Conservation (phyloP, 2,113 vertebrate species). For the Callipepla californica region DNA sequence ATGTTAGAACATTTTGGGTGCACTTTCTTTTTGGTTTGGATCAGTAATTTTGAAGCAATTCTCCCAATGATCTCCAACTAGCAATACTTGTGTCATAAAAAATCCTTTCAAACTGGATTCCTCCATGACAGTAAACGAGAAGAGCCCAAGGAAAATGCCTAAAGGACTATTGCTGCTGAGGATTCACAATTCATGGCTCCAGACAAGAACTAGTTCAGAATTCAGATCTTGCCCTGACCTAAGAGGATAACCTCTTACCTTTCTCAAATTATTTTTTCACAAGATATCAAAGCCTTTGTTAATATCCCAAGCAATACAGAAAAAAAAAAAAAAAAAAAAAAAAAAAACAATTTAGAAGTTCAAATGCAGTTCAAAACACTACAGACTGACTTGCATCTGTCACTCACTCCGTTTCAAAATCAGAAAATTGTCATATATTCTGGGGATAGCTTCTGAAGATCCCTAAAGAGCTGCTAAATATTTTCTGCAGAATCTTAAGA, state of each 20-base stretch:
- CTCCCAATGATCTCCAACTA: not conserved
- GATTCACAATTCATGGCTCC: not conserved
- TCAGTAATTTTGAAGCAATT: not conserved
- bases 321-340: not conserved
- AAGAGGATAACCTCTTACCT: not conserved
- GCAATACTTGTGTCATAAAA: not conserved
- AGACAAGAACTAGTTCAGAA: not conserved
- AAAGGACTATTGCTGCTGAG: not conserved
- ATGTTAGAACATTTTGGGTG: not conserved
- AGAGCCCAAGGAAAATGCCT: not conserved
- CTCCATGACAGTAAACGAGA: not conserved
- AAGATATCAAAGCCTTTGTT: not conserved
- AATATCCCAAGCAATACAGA: not conserved
- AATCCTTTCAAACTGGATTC: not conserved
- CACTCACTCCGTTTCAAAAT: not conserved
- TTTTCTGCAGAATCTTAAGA: not conserved
- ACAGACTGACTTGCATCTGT: not conserved
- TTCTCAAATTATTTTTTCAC: not conserved
- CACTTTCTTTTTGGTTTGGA: not conserved
- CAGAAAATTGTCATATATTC: not conserved
- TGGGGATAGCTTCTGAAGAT: not conserved
- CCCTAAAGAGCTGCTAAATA: not conserved
- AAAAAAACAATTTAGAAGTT: not conserved
- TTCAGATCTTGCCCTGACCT: not conserved
- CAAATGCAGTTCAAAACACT: not conserved